Percentiles rank a stretch among this genome's conserved stretches.
phyloP scores from a whole-genome alignment of 2,888 invertebrate genomes.

The Ophraella communa region DNA sequence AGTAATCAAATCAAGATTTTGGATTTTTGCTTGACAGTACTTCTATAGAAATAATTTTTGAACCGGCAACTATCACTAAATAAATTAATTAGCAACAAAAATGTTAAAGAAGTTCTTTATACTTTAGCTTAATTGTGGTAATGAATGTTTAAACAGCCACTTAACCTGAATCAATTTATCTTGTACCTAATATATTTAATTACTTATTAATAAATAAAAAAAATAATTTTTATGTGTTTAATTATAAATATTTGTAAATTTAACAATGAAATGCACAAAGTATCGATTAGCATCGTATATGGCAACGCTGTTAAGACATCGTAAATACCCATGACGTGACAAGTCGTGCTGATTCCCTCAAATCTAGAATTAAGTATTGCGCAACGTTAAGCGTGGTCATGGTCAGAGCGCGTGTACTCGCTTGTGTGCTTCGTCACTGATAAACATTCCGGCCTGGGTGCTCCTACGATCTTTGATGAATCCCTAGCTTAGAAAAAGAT shows the following conservation, averaged over 20 bases:
- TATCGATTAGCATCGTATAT: slow-evolving; percentile 12
- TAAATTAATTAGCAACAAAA: too few species aligned
- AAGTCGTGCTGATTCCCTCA: slow-evolving; percentile 48
- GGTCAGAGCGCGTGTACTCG: slow-evolving; percentile 49
- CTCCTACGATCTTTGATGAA: not conserved
- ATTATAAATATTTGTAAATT: not conserved
- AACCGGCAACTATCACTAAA: too few species aligned
- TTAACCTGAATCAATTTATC: too few species aligned
- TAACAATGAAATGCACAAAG: not conserved
- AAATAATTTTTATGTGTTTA: too few species aligned
- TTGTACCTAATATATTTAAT: too few species aligned
- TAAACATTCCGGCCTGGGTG: slow-evolving; percentile 35
- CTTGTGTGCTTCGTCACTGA: slow-evolving; percentile 34
- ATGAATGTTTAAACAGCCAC: too few species aligned
- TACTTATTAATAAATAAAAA: too few species aligned
- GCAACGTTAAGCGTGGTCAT: slow-evolving; percentile 55
- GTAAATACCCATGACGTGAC: slow-evolving; percentile 52
- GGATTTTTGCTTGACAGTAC: too few species aligned
- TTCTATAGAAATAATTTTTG: too few species aligned
- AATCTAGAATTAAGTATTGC: slow-evolving; percentile 53
- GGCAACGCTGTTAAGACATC: slow-evolving; percentile 36
- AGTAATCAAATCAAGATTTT: too few species aligned
- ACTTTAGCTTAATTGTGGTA: too few species aligned
- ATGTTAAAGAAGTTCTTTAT: too few species aligned
- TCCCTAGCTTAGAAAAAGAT: not conserved